Percentiles rank a stretch among this genome's conserved stretches.
Conservation (phyloP, 2,888 invertebrate species). For the Rhagophthalmus giganteus region DNA sequence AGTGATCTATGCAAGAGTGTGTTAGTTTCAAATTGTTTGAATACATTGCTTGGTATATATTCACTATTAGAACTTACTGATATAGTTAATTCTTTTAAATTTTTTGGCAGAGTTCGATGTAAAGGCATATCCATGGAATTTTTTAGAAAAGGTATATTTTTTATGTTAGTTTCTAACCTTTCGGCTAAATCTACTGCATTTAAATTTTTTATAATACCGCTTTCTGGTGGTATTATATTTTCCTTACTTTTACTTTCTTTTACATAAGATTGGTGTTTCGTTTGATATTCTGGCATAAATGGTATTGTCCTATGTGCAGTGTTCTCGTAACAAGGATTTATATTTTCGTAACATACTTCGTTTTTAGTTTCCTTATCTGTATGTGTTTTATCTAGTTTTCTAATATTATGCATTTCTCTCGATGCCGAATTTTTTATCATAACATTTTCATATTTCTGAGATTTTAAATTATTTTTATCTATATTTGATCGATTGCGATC, state of each 20-base stretch:
- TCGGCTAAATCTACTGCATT: slow-evolving; percentile 13
- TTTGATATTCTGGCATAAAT: slow-evolving; percentile 27
- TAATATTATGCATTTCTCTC: slow-evolving; percentile 21
- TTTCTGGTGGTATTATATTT: slow-evolving; percentile 9
- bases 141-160: slow-evolving; percentile 10
- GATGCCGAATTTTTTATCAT: slow-evolving; percentile 17
- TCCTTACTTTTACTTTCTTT: slow-evolving; percentile 24
- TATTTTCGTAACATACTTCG: slow-evolving; percentile 21
- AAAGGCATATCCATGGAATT: slow-evolving; percentile 32
- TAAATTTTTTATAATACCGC: slow-evolving; percentile 6
- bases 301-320: slow-evolving; percentile 28
- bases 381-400: slow-evolving; percentile 21
- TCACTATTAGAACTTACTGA: slow-evolving; percentile 35
- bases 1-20: slow-evolving; percentile 25
- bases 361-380: slow-evolving; percentile 16
- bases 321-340: slow-evolving; percentile 22
- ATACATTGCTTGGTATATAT: slow-evolving; percentile 22
- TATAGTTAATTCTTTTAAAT: slow-evolving; percentile 42
- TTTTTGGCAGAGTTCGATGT: slow-evolving; percentile 47
- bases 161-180: slow-evolving; percentile 21
- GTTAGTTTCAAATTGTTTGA: slow-evolving; percentile 26
- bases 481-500: slow-evolving; percentile 22
- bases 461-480: slow-evolving; percentile 33
- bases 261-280: slow-evolving; percentile 9
- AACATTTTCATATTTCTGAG: slow-evolving; percentile 33